Evolutionary conservation across 2,113 vertebrate species (phyloP).

Genomic region (Platycercus adscitus): DNA sequence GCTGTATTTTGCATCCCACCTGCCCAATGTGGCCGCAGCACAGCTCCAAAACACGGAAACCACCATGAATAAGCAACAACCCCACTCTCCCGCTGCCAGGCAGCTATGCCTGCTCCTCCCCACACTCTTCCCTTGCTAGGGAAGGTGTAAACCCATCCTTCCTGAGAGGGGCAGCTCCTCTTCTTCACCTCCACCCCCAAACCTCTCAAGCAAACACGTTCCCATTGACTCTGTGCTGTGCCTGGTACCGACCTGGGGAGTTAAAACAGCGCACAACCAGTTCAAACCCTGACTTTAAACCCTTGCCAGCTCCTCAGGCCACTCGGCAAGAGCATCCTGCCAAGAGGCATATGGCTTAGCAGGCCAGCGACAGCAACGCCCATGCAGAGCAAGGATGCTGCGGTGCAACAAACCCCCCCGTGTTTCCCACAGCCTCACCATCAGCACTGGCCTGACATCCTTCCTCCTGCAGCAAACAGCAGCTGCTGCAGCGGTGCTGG

Average conservation of each 20-base stretch:
- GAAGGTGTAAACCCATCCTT: background rate
- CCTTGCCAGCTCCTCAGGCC: background rate
- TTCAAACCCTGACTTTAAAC: background rate
- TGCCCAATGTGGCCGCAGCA: background rate
- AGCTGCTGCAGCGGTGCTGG: background rate
- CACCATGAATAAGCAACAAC: background rate
- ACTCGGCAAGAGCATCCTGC: background rate
- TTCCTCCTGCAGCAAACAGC: slow-evolving; percentile 6
- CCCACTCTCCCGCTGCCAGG: background rate
- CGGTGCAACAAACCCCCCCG: background rate
- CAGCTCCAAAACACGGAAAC: background rate
- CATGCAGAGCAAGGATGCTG: background rate
- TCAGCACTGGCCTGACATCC: background rate
- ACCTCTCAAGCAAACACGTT: background rate
- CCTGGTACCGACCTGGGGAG: background rate
- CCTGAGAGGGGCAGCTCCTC: background rate
- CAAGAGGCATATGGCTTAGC: background rate
- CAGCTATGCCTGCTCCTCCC: background rate
- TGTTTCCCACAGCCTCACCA: background rate
- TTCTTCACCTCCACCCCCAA: background rate
- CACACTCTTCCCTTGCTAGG: background rate
- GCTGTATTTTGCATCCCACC: background rate
- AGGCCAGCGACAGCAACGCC: background rate
- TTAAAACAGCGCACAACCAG: accelerated
- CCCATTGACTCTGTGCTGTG: accelerated